Conservation (phyloP, 2,888 invertebrate species). For the Noctua fimbriata region DNA sequence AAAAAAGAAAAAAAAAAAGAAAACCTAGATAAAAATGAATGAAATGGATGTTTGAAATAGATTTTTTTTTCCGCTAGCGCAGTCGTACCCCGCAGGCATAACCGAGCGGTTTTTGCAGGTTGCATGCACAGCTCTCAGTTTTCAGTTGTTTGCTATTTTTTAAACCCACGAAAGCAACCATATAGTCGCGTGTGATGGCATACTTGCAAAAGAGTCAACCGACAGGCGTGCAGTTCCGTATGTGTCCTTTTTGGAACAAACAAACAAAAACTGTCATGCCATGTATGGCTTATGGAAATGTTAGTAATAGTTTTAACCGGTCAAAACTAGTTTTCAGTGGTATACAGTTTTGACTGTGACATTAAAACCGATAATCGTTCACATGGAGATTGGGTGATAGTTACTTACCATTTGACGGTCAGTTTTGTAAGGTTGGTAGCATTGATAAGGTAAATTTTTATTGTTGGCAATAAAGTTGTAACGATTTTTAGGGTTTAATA, state of each 20-base stretch:
- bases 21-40: too few species aligned
- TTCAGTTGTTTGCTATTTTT: too few species aligned
- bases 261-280: neutral
- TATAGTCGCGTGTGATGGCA: too few species aligned
- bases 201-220: neutral
- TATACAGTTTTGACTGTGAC: neutral
- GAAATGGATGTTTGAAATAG: too few species aligned
- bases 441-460: constrained; percentile 40
- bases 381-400: constrained; percentile 53
- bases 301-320: neutral
- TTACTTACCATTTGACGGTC: constrained; percentile 47
- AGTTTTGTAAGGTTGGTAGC: constrained; percentile 62
- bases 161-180: too few species aligned
- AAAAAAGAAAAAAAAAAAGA: too few species aligned
- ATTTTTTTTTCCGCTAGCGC: too few species aligned
- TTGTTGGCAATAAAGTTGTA: constrained; percentile 46
- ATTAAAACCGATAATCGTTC: constrained; percentile 58
- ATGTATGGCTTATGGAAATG: neutral
- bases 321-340: neutral
- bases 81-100: too few species aligned
- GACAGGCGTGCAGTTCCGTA: neutral
- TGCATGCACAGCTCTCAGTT: too few species aligned
- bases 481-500: constrained; percentile 24
- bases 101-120: too few species aligned
- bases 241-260: neutral